Conservation (phyloP, 2,888 invertebrate genomes). For the Agriopis leucophaearia region DNA sequence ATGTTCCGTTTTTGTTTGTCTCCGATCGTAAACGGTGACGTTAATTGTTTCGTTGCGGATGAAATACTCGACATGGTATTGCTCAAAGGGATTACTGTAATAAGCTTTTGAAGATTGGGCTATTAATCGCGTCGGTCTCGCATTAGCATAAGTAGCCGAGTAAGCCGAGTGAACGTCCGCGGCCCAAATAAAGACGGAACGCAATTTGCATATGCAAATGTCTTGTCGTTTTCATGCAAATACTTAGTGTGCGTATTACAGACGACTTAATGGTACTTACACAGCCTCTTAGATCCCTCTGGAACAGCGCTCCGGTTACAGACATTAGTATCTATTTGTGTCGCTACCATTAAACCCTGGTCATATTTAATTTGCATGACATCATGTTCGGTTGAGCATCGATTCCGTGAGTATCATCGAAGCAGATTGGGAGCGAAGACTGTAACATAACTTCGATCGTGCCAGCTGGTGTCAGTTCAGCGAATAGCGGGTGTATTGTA, state of each 20-base stretch:
- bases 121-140: constrained; percentile 60
- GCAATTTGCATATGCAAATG: constrained; percentile 85
- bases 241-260: constrained; percentile 80
- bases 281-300: constrained; percentile 67
- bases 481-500: constrained; percentile 35
- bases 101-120: constrained; percentile 61
- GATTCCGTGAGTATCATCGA: constrained; percentile 34
- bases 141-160: constrained; percentile 80
- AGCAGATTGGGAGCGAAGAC: constrained; percentile 27
- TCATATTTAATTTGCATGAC: constrained; percentile 57
- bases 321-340: constrained; percentile 61
- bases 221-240: constrained; percentile 81
- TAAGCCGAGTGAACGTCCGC: constrained; percentile 71
- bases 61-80: constrained; percentile 56
- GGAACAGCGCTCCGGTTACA: constrained; percentile 50
- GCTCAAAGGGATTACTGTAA: constrained; percentile 59
- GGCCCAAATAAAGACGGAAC: constrained; percentile 81
- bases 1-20: constrained; percentile 59
- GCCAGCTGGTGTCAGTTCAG: constrained; percentile 38
- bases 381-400: constrained; percentile 42
- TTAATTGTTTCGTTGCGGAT: constrained; percentile 60
- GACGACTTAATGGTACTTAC: constrained; percentile 80
- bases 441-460: constrained; percentile 31
- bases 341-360: constrained; percentile 54
- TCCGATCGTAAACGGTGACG: constrained; percentile 53